Base-by-base conservation (phyloP, 2,888 invertebrate species). In the Cybosia mesomella region DNA sequence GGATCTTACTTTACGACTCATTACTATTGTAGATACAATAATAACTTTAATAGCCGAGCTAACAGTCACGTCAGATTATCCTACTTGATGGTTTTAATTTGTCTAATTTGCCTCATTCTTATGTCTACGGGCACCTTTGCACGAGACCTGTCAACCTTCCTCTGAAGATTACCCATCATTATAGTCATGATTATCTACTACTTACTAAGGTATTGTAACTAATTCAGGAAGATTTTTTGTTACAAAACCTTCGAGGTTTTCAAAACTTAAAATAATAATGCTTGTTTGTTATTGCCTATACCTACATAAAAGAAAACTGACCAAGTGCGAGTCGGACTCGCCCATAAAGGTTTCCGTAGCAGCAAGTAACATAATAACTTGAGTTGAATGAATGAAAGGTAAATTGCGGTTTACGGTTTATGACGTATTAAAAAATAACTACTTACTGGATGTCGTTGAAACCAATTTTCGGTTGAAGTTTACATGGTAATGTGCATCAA, bases 141-240 rank as follows among this genome's bases (percentile, higher is more conserved):
- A 83, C 79, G 82, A 63, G 58, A 74, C 74, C 75, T 76, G 85
- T 86, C 87, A 86, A 86, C 87, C 85, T 85, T 86, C 83, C 72
- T 69, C 67, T 68, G 71, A 71, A 81, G 83, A 85, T 85, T 82
- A 85, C 70, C 68, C 72, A 66, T 86, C 85, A 86, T 85, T 67
- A 73, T 66, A 61, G 58, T 65, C 70, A 64, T 72, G 77, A 63
- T 54, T 36, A 58, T 9, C 32, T 34, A 53, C 66, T 71, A 28
- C 43, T 28, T 72, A 53, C 15, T 34, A 54, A 34, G 18, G 22
- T 54, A 72, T 81, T 82, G 72, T 75, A 70, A 74, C 71, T 58
- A 71, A 86, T 86, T 71, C 86, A 91, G 91, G 91, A 92, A 92
- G 87, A 85, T 78, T 91, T 91, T 69, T 92, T 92, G 80, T 83